Base-by-base conservation (phyloP, 1,140 invertebrate species). In the Pantala flavescens region DNA sequence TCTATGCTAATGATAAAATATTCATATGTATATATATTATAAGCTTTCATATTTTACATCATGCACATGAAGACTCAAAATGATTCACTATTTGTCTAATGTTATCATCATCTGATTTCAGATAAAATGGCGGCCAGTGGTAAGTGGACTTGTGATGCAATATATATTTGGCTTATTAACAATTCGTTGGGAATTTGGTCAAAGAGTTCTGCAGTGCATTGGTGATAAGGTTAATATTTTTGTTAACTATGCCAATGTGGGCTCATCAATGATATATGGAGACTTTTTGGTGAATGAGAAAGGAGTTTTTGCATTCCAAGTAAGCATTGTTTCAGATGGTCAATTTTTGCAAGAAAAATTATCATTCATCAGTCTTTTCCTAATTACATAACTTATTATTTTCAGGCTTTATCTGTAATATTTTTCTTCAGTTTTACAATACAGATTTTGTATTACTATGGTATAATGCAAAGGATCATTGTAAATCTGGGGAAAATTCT, bases 381-480 rank as follows among this genome's bases (percentile, higher is more conserved):
- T 71, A 74, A 42, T 72, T 24, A 75, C 2, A 72, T 71, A 72
- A 42, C 70, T 23, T 75, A 21, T 73, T 21, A 74, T 24, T 71
- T 74, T 71, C 81, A 94, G 92, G 86, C 89, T 0, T 82, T 96
- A 21, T 89, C 93, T 0, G 92, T 95, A 0, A 94, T 97, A 72
- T 94, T 94, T 83, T 97, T 96, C 85, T 92, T 97, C 80, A 92
- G 92, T 79, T 94, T 96, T 81, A 83, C 93, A 75, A 90, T 96
- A 16, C 91, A 93, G 79, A 87, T 98, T 14, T 82, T 97, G 14
- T 97, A 94, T 82, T 95, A 96, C 82, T 87, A 89, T 81, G 95
- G 95, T 7, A 85, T 88, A 0, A 91, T 98, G 88, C 95, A 97
- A 83, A 90, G 87, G 85, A 81, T 96, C n/a, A 89, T 97, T 19